Percentiles rank a stretch among this genome's conserved stretches.
Conservation (phyloP, 2,888 invertebrate genomes). For the Icerya purchasi region DNA sequence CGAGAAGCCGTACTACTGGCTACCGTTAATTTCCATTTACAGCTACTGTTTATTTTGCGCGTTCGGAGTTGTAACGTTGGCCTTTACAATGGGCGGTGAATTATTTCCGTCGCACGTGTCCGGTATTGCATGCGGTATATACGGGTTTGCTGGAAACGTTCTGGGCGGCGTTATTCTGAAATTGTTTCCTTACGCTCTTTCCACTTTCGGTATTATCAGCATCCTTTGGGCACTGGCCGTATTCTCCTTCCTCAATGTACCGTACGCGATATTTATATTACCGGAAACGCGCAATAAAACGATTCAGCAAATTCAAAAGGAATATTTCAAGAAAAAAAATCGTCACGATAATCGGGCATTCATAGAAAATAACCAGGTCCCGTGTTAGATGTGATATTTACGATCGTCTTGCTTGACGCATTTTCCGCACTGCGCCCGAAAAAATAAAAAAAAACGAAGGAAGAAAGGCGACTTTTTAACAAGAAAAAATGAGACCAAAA, state of each 20-base stretch:
- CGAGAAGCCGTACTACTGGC: conserved; percentile 4
- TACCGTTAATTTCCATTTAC: conserved; percentile 7
- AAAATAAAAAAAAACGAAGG: too few species aligned
- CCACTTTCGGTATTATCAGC: neutral
- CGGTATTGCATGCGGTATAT: conserved; percentile 6
- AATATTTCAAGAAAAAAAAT: conserved; percentile 2
- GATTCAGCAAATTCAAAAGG: neutral
- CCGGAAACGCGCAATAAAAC: conserved; percentile 1
- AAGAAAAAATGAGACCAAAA: too few species aligned
- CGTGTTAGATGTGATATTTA: too few species aligned
- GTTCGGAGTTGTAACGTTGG: conserved; percentile 8
- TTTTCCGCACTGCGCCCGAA: too few species aligned
- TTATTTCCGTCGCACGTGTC: conserved; percentile 9
- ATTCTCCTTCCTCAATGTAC: neutral
- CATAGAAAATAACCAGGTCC: too few species aligned
- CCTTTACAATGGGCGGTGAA: conserved; percentile 9
- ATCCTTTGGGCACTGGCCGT: neutral
- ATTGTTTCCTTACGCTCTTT: neutral
- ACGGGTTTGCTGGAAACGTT: neutral
- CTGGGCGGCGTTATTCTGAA: neutral
- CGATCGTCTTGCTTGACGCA: too few species aligned
- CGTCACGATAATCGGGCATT: too few species aligned
- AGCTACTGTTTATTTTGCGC: conserved; percentile 8
- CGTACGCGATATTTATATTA: neutral
- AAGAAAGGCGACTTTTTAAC: too few species aligned